Conservation (phyloP, 2,888 invertebrate genomes). For the Ormyrus pomaceus region DNA sequence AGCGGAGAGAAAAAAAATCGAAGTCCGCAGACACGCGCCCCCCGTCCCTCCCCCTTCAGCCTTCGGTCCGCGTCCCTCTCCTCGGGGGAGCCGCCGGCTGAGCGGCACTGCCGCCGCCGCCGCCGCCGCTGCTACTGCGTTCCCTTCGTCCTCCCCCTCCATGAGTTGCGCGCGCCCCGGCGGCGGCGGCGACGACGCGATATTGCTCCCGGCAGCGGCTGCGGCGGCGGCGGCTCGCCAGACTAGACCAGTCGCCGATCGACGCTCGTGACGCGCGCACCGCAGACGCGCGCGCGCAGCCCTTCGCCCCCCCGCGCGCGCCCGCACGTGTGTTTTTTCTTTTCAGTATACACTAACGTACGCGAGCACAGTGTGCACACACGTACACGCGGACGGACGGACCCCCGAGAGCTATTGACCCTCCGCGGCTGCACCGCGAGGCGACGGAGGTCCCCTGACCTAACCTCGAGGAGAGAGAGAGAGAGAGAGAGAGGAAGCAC, state of each 20-base stretch:
- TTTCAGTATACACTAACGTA: too few relatives aligned
- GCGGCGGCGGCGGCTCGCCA: conserved; percentile 23
- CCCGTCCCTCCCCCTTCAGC: background rate
- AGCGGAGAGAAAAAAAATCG: conserved; percentile 53
- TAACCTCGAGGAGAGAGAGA: background rate
- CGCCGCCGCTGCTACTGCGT: conserved; percentile 14
- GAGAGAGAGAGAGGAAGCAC: background rate
- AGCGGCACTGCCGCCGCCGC: conserved; percentile 45
- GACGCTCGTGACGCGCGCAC: conserved; percentile 50
- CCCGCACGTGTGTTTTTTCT: background rate
- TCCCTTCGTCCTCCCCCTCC: background rate
- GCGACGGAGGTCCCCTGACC: too few relatives aligned
- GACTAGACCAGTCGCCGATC: conserved; percentile 49
- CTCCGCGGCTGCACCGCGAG: conserved; percentile 20
- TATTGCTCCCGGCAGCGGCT: conserved; percentile 29
- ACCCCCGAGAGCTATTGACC: conserved; percentile 18
- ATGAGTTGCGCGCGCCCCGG: conserved; percentile 39
- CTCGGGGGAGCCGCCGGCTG: conserved; percentile 35
- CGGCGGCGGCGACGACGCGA: conserved; percentile 18
- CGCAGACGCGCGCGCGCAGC: conserved; percentile 1
- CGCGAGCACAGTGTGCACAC: background rate
- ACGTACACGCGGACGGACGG: too few relatives aligned
- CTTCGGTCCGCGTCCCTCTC: background rate
- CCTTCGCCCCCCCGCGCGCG: background rate
- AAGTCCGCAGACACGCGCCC: conserved; percentile 51